Conservation (phyloP, 2,888 invertebrate genomes). For the Metalampra italica region DNA sequence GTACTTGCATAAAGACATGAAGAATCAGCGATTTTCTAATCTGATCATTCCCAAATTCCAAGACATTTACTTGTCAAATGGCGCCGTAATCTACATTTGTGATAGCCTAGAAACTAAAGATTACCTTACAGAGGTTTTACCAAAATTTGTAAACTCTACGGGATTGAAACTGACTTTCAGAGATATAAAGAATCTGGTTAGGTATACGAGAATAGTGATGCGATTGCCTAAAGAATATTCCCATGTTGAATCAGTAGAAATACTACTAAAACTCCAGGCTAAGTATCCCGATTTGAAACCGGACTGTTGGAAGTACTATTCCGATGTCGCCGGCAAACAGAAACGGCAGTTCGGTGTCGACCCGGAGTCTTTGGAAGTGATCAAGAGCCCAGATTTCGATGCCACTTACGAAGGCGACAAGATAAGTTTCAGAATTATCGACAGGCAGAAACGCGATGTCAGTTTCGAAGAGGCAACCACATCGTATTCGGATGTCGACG, state of each 20-base stretch:
- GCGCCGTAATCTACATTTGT: constrained; percentile 67
- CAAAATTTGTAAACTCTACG: constrained; percentile 59
- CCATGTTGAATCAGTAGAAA: constrained; percentile 50
- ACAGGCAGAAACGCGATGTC: constrained; percentile 57
- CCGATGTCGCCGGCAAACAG: constrained; percentile 64
- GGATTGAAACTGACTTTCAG: constrained; percentile 57
- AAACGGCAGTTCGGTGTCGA: constrained; percentile 70
- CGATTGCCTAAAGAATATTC: constrained; percentile 55
- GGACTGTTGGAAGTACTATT: constrained; percentile 66
- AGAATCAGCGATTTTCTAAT: constrained; percentile 53
- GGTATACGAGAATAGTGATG: constrained; percentile 63
- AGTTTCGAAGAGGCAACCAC: constrained; percentile 38
- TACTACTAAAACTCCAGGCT: constrained; percentile 43
- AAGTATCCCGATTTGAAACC: constrained; percentile 56
- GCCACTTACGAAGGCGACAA: constrained; percentile 50
- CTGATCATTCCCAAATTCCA: constrained; percentile 64
- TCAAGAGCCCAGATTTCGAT: constrained; percentile 53
- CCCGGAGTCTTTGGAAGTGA: constrained; percentile 57
- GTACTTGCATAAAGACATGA: constrained; percentile 62
- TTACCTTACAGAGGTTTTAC: constrained; percentile 54
- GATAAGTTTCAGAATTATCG: constrained; percentile 54
- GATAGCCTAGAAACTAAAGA: constrained; percentile 68
- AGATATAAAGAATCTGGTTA: constrained; percentile 51
- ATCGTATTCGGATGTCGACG: constrained; percentile 12
- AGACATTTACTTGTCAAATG: constrained; percentile 64